Percentiles rank a stretch among this genome's conserved stretches.
Conservation (phyloP, 2,113 vertebrate species). For the Clupea harengus region DNA sequence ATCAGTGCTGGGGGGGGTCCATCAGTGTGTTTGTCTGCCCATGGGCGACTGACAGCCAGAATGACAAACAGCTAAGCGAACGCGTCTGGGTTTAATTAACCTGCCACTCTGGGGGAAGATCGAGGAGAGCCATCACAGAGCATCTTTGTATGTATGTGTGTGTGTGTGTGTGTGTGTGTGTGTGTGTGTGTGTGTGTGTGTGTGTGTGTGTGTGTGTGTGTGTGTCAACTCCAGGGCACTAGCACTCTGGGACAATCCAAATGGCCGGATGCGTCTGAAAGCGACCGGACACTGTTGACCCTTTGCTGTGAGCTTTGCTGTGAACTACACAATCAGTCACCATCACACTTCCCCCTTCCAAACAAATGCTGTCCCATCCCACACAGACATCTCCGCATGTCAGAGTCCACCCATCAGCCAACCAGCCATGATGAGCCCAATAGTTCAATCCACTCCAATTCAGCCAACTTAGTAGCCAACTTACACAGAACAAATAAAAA, state of each 20-base stretch:
- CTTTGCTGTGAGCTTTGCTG: background rate
- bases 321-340: background rate
- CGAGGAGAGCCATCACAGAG: background rate
- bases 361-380: background rate
- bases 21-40: background rate
- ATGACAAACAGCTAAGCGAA: background rate
- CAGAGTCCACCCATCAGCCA: background rate
- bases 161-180: conserved; percentile 11
- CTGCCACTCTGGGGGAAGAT: background rate
- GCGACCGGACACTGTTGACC: background rate
- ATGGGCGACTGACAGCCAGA: background rate
- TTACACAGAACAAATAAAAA: background rate
- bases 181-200: conserved; percentile 1
- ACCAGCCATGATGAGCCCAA: background rate
- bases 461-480: background rate
- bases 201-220: background rate
- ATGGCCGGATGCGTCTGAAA: background rate
- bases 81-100: background rate
- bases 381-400: background rate
- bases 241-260: background rate
- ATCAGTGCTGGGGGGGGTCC: background rate
- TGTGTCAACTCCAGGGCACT: background rate
- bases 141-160: background rate
- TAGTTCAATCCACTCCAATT: background rate
- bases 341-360: background rate